These are phyloP conservation scores for Osmerus eperlanus DNA, from an alignment of 2,113 vertebrate species.

Conservation along the genomic window DNA sequence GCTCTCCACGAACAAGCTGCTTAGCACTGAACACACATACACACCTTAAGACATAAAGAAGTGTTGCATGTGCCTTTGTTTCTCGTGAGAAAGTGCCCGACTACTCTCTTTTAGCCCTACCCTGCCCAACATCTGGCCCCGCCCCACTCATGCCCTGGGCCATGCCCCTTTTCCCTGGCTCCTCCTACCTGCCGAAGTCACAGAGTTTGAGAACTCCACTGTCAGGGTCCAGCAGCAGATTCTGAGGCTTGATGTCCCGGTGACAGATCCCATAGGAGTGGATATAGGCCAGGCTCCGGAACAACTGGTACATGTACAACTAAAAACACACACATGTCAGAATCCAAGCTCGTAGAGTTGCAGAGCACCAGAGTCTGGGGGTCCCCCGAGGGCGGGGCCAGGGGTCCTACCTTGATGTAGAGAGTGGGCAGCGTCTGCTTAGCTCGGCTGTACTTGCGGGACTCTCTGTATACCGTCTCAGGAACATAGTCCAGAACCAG, in stretches of 20 bases:
- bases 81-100: neutral
- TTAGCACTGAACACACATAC: slow-evolving; percentile 74
- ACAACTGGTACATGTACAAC: slow-evolving; percentile 92
- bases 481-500: slow-evolving; percentile 89
- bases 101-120: slow-evolving; percentile 2
- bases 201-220: slow-evolving; percentile 89
- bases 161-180: neutral
- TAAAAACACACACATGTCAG: slow-evolving; percentile 52
- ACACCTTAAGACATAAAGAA: neutral
- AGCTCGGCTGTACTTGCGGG: slow-evolving; percentile 88
- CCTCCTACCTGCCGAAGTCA: slow-evolving; percentile 83
- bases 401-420: slow-evolving; percentile 80
- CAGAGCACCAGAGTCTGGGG: slow-evolving; percentile 18
- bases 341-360: neutral
- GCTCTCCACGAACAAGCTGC: slow-evolving; percentile 88
- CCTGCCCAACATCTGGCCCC: neutral
- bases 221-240: slow-evolving; percentile 88
- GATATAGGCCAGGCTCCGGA: slow-evolving; percentile 90
- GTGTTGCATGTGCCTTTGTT: no score
- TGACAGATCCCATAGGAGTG: slow-evolving; percentile 92
- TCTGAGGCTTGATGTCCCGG: slow-evolving; percentile 92
- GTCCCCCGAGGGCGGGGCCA: neutral
- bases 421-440: slow-evolving; percentile 88
- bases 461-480: slow-evolving; percentile 88
- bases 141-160: neutral